Base-by-base conservation (phyloP, 2,888 invertebrate species). In the Pimpla rufipes region DNA sequence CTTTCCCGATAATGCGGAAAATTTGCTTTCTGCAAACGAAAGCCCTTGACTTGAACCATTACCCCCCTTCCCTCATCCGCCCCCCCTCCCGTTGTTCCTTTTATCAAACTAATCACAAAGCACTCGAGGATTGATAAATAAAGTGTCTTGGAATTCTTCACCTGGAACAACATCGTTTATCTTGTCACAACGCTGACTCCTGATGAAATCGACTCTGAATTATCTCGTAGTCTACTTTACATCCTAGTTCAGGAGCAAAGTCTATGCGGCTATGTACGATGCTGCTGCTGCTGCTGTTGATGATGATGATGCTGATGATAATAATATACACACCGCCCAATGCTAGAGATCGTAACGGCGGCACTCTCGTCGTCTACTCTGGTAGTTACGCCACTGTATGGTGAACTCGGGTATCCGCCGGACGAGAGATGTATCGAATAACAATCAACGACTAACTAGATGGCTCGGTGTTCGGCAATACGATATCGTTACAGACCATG, bases 371-470 rank as follows among this genome's bases (percentile, higher is more conserved):
- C 57, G 16, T 35, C 35, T 3, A 16, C 35, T 13, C 5, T 7
- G n/a, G n/a, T 16, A 62, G 40, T 40, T 62, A 62, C 62, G 37
- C 16, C 62, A 5, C 37, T 62, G 8, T 37, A 40, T 52, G 52
- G 52, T 70, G 35, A 57, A 71, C 66, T 37, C 55, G 45, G 64
- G 66, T 73, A 79, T 66, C 74, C 59, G 40, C 35, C 52, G 29
- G 66, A 45, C 37, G 66, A 10, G 71, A 50, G 59, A 71, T 64
- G 42, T 76, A 81, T 81, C 76, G 76, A 81, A 71, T 81, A 76
- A 81, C 76, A 81, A 81, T 76, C 76, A 76, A 76, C 29, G 71
- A 71, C 81, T 76, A 81, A 81, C 76, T 66, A 70, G 76, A 81
- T 45, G 57, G 71, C 55, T 81, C 57, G 45, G 55, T 50, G 76